A percentile compares a stretch with the other conserved stretches of the same genome.
phyloP scores from a whole-genome alignment of 1,140 invertebrate species.

The Caenorhabditis tropicalis region DNA sequence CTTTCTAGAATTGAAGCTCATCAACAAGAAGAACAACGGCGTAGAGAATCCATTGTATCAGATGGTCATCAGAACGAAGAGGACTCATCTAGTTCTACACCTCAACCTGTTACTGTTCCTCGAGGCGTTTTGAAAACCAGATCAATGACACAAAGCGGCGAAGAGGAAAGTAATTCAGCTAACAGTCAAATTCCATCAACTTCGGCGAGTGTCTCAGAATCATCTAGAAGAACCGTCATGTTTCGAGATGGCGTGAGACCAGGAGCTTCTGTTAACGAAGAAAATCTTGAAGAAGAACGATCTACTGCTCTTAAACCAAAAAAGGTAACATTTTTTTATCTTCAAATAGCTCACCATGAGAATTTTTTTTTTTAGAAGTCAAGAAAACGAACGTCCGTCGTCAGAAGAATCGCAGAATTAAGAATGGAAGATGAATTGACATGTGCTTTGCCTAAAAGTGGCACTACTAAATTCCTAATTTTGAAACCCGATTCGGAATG shows the following conservation, averaged over 20 bases:
- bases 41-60: background rate
- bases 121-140: constrained; percentile 42
- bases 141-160: background rate
- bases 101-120: background rate
- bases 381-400: constrained; percentile 35
- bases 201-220: background rate
- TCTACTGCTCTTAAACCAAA: constrained; percentile 49
- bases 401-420: constrained; percentile 41
- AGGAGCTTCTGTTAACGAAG: constrained; percentile 12
- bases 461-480: background rate
- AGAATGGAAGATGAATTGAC: constrained; percentile 44
- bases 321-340: constrained; percentile 26
- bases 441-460: constrained; percentile 3
- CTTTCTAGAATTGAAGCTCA: constrained; percentile 41
- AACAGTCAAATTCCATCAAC: background rate
- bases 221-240: background rate
- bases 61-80: background rate
- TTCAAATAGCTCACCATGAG: background rate
- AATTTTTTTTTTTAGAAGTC: constrained; percentile 13
- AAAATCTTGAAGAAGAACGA: constrained; percentile 4
- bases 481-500: background rate
- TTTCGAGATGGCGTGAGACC: constrained; percentile 49
- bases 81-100: background rate
- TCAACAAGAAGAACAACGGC: background rate
- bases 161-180: constrained; percentile 4